These are phyloP conservation scores for Cylas formicarius DNA, from an alignment of 1,140 invertebrate species.

Conservation along the genomic window DNA sequence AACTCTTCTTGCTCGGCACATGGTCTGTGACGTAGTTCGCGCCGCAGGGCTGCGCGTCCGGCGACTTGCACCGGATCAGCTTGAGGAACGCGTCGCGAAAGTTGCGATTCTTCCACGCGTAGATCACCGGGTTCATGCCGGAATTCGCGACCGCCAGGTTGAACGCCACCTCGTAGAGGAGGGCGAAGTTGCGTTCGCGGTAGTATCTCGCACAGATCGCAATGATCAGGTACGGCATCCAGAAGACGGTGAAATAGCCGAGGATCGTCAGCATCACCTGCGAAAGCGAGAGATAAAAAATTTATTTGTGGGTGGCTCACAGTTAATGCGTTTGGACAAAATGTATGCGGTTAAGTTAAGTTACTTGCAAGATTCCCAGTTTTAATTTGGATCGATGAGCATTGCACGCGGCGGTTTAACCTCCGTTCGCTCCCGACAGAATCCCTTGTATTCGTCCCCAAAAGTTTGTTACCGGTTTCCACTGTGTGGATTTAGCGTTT, in stretches of 20 bases:
- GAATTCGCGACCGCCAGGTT: conserved; percentile 68
- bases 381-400: too few relatives aligned
- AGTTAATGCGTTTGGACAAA: too few relatives aligned
- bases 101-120: conserved; percentile 72
- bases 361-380: too few relatives aligned
- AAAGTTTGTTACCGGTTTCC: too few relatives aligned
- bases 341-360: too few relatives aligned
- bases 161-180: conserved; percentile 60
- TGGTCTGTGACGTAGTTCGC: conserved; percentile 38
- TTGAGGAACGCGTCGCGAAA: conserved; percentile 61
- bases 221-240: conserved; percentile 66
- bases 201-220: conserved; percentile 54
- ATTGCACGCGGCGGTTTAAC: too few relatives aligned
- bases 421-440: too few relatives aligned
- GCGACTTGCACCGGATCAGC: conserved; percentile 54
- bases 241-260: conserved; percentile 66
- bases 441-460: too few relatives aligned
- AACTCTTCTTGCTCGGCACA: conserved; percentile 31
- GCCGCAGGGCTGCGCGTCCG: conserved; percentile 29
- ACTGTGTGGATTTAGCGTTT: too few relatives aligned
- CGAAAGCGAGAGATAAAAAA: conserved; percentile 28
- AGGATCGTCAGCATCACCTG: conserved; percentile 66
- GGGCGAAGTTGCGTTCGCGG: conserved; percentile 43
- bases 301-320: too few relatives aligned
- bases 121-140: conserved; percentile 69